Conservation (phyloP, 2,888 invertebrate species). For the Resseliella maxima region DNA sequence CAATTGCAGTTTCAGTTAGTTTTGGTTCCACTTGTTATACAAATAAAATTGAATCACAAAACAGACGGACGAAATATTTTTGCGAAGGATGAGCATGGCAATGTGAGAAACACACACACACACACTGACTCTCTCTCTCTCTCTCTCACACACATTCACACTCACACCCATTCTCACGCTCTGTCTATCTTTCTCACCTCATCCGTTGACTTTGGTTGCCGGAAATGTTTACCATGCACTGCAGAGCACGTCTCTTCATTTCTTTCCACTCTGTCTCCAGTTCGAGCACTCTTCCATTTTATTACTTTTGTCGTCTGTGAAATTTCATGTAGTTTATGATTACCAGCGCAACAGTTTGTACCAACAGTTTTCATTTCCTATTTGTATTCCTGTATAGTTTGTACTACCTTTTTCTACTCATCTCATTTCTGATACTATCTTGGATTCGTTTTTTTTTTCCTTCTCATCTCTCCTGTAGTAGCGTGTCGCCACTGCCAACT, state of each 20-base stretch:
- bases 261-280: neutral
- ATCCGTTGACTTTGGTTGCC: neutral
- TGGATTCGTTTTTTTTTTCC: no score
- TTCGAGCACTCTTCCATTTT: conserved; percentile 24
- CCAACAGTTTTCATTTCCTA: neutral
- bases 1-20: conserved; percentile 47
- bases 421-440: neutral
- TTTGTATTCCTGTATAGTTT: conserved; percentile 27
- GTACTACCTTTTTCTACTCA: neutral
- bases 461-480: neutral
- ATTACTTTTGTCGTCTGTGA: conserved; percentile 53
- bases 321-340: conserved; percentile 48
- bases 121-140: no score
- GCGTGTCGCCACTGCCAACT: neutral
- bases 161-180: no score
- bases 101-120: no score
- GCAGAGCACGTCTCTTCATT: neutral
- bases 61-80: conserved; percentile 15
- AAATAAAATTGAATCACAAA: conserved; percentile 26
- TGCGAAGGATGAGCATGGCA: neutral
- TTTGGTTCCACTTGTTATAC: conserved; percentile 4
- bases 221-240: neutral
- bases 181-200: conserved; percentile 13
- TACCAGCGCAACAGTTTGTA: conserved; percentile 37
- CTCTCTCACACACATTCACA: no score